A percentile compares a stretch with the other conserved stretches of the same genome.
Conservation (phyloP, 2,888 invertebrate genomes). For the Caenorhabditis sp. region DNA sequence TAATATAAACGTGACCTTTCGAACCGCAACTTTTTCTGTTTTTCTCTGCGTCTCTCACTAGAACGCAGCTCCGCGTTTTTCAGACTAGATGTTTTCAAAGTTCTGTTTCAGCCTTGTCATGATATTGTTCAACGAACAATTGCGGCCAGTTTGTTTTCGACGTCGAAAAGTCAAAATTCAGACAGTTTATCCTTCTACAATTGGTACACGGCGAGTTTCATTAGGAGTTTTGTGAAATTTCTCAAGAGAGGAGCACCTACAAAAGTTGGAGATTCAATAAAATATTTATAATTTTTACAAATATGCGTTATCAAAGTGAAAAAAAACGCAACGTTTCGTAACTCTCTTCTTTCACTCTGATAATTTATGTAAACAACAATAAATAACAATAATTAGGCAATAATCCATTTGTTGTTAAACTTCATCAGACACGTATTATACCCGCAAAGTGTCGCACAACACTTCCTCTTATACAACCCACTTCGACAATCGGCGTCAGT, state of each 20-base stretch:
- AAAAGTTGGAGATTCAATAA: no score
- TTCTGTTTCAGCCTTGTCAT: background rate
- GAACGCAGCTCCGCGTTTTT: background rate
- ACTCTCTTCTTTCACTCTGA: no score
- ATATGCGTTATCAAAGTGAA: no score
- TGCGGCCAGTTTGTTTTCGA: background rate
- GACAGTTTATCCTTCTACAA: no score
- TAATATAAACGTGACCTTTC: no score
- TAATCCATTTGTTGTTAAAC: slow-evolving; percentile 51
- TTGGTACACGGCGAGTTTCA: no score
- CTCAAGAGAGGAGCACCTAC: no score
- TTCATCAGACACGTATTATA: slow-evolving; percentile 52
- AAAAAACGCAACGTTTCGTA: no score
- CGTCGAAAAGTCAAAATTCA: background rate
- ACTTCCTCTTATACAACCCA: slow-evolving; percentile 46
- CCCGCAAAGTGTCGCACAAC: slow-evolving; percentile 51
- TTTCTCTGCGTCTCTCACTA: no score
- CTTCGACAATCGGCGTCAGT: slow-evolving; percentile 46
- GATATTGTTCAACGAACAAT: slow-evolving; percentile 7
- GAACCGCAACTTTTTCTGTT: no score
- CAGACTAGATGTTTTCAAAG: background rate
- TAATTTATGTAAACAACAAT: background rate
- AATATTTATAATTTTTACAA: no score
- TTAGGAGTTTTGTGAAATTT: no score
- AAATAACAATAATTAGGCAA: slow-evolving; percentile 31